Conservation (phyloP, 1,140 invertebrate species). For the Drosophila arawakana region DNA sequence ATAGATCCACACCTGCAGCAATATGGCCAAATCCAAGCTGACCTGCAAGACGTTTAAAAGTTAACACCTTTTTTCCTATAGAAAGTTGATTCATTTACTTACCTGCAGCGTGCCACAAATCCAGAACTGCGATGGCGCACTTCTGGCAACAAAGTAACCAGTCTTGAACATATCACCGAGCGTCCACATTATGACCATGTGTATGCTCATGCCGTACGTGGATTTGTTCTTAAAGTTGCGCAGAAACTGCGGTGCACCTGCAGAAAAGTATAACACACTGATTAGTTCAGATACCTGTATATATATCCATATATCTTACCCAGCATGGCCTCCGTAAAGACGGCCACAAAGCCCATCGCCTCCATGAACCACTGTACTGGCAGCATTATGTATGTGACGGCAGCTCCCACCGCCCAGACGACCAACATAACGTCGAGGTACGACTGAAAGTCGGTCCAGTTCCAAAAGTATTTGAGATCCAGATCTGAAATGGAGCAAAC, state of each 20-base stretch:
- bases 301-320: slow-evolving; percentile 85
- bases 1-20: slow-evolving; percentile 88
- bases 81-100: slow-evolving; percentile 49
- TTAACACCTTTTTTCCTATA: neutral
- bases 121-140: slow-evolving; percentile 97
- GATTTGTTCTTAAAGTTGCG: slow-evolving; percentile 93
- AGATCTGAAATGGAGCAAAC: slow-evolving; percentile 89
- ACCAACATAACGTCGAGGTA: slow-evolving; percentile 96
- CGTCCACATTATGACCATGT: slow-evolving; percentile 99
- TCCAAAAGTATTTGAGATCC: slow-evolving; percentile 97
- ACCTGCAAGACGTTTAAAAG: slow-evolving; percentile 56
- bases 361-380: slow-evolving; percentile 94
- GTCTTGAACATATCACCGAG: slow-evolving; percentile 98
- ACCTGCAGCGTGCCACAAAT: slow-evolving; percentile 98
- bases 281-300: neutral
- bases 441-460: slow-evolving; percentile 99
- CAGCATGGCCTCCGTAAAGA: slow-evolving; percentile 98
- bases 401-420: slow-evolving; percentile 92
- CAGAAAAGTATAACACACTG: too few relatives aligned
- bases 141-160: slow-evolving; percentile 95
- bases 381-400: slow-evolving; percentile 95
- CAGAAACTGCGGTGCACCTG: slow-evolving; percentile 93
- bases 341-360: slow-evolving; percentile 95
- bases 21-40: slow-evolving; percentile 85
- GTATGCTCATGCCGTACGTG: slow-evolving; percentile 89